Evolutionary conservation across 2,113 vertebrate species (phyloP).

Genomic region (Leptobrachium ailaonicum): DNA sequence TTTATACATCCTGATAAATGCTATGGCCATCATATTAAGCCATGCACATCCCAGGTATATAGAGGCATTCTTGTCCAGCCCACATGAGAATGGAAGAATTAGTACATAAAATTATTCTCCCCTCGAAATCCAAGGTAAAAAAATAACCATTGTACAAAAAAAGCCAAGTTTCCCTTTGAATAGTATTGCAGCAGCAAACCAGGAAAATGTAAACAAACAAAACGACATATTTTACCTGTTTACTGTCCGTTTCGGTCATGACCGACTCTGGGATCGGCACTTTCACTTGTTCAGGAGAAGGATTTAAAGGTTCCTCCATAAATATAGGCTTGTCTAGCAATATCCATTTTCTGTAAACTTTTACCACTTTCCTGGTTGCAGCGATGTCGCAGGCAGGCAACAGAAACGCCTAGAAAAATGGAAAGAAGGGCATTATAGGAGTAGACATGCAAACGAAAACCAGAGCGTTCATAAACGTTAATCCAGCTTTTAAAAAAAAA

Average conservation of each 20-base stretch:
- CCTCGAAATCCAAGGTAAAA: no score
- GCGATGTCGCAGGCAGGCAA: conserved; percentile 90
- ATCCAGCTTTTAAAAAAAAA: no score
- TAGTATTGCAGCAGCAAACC: no score
- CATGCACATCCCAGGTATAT: no score
- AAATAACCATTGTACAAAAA: no score
- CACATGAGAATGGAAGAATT: neutral
- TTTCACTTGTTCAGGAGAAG: conserved; percentile 68
- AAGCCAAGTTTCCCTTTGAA: no score
- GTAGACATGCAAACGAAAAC: no score
- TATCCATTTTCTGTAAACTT: conserved; percentile 95
- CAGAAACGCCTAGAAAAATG: conserved; percentile 82
- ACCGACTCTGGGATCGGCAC: conserved; percentile 60
- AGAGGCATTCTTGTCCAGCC: no score
- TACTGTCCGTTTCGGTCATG: conserved; percentile 68
- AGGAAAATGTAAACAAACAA: neutral
- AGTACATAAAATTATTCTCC: neutral
- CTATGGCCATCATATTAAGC: no score
- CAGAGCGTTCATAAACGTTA: no score
- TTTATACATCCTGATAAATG: no score
- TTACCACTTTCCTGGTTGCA: conserved; percentile 88
- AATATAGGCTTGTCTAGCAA: conserved; percentile 88
- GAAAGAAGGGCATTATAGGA: neutral
- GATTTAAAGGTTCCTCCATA: conserved; percentile 89
- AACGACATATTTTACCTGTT: conserved; percentile 62